Base-by-base conservation (phyloP, 1,140 invertebrate species). In the Medauroidea extradentata region DNA sequence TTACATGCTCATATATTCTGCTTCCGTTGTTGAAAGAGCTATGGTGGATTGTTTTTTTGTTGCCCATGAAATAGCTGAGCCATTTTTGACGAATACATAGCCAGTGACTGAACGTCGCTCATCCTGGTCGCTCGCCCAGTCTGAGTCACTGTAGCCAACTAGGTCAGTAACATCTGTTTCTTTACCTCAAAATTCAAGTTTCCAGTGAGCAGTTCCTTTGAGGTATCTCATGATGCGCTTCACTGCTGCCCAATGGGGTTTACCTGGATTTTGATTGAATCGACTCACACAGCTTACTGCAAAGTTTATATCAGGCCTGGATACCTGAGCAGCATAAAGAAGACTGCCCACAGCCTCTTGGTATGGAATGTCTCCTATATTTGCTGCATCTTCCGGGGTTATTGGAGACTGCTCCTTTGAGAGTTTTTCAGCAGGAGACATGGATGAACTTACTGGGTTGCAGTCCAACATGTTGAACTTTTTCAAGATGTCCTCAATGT, bases 261-360 rank as follows among this genome's bases (percentile, higher is more conserved):
- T 19, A 23, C 43, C 58, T 19, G 25, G 50, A 49, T 49, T 38
- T 3, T 14, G 29, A 16, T 49, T 53, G 27, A 41, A 62, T 61
- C 53, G 25, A 29, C 56, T 49, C 21, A 46, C 44, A 19, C 14
- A 16, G 39, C 19, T 38, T 8, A 62, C 60, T 25, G 38, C 46
- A 61, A 42, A 54, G 13, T n/a, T 39, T 43, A 80, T 74, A 66
- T 80, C 77, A 38, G 77, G 77, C 53, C 78, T 63, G 4, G 75
- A 77, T 1, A 65, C 53, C 5, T 73, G 67, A 11, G 75, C 59
- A 7, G 78, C 57, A 64, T 78, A 79, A 65, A 78, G 69, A 13
- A 80, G 63, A 48, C 61, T 60, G n/a, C 75, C 75, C 16, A 79
- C 64, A 1, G 71, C 59, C 56, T 77, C 53, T 57, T 70, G 67